A percentile compares a stretch with the other conserved stretches of the same genome.
phyloP scores from a whole-genome alignment of 37 sponge, comb jelly and placozoan species.

The Theonella swinhoei region DNA sequence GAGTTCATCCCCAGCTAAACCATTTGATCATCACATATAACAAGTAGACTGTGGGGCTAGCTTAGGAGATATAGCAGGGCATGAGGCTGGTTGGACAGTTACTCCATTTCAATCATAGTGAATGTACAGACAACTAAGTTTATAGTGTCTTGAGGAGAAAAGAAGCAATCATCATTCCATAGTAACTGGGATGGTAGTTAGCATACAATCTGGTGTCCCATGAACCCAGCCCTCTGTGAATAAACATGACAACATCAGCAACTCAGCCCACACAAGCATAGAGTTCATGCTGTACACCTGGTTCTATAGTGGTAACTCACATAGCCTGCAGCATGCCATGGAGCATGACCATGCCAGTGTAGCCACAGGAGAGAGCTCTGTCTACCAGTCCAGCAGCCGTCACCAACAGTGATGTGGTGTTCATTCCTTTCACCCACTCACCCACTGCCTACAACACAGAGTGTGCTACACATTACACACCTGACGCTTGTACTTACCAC shows the following conservation, averaged over 20 bases:
- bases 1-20: no score
- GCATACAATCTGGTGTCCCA: constrained; percentile 57
- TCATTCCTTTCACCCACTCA: constrained; percentile 44
- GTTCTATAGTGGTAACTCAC: constrained; percentile 7
- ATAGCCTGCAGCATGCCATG: constrained; percentile 61
- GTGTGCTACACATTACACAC: background rate
- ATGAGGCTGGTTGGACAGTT: background rate
- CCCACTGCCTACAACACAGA: constrained; percentile 54
- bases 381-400: constrained; percentile 71
- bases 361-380: constrained; percentile 79
- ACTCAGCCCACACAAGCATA: background rate
- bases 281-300: background rate
- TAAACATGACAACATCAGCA: background rate
- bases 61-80: background rate
- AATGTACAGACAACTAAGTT: background rate
- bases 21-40: no score
- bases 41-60: background rate
- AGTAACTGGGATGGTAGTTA: constrained; percentile 77
- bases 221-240: constrained; percentile 13
- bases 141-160: constrained; percentile 32
- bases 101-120: no score
- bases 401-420: constrained; percentile 25
- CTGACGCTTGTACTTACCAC: no score
- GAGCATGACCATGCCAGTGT: constrained; percentile 78
- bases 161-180: constrained; percentile 82